These are phyloP conservation scores for Scaptomyza cyrtandrae DNA, from an alignment of 2,888 invertebrate genomes.

Conservation along the genomic window DNA sequence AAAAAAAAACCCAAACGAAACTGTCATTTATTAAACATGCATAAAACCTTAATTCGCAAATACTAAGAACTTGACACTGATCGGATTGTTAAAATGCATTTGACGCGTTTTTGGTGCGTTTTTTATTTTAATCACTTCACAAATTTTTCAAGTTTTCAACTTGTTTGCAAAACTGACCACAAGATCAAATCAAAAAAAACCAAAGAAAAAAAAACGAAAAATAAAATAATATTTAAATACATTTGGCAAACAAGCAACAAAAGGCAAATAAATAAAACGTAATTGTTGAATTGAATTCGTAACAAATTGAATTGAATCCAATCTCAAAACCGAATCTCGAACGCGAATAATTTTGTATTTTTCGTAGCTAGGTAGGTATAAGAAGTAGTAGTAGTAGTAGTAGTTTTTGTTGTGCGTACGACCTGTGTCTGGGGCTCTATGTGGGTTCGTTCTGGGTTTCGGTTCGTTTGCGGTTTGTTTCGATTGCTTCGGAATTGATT, in stretches of 20 bases:
- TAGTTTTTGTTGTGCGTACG: slow-evolving; percentile 11
- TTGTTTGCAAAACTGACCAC: too few relatives aligned
- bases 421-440: slow-evolving; percentile 12
- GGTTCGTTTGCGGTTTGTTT: slow-evolving; percentile 1
- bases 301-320: slow-evolving; percentile 12
- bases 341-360: slow-evolving; percentile 12
- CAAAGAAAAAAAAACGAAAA: not conserved
- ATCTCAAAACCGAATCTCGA: slow-evolving; percentile 7
- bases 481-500: not conserved
- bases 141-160: not conserved
- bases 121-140: not conserved
- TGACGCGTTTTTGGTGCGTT: not conserved
- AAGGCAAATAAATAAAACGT: slow-evolving; percentile 9
- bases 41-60: not conserved
- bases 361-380: too few relatives aligned
- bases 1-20: not conserved
- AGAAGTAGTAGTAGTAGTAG: too few relatives aligned
- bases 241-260: slow-evolving; percentile 6
- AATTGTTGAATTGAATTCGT: slow-evolving; percentile 25
- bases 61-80: slow-evolving; percentile 2
- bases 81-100: slow-evolving; percentile 8
- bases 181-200: not conserved
- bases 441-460: slow-evolving; percentile 11
- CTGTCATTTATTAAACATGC: not conserved
- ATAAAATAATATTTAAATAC: not conserved